phyloP scores from a whole-genome alignment of 2,888 invertebrate species.

The Tupiocoris notatus region DNA sequence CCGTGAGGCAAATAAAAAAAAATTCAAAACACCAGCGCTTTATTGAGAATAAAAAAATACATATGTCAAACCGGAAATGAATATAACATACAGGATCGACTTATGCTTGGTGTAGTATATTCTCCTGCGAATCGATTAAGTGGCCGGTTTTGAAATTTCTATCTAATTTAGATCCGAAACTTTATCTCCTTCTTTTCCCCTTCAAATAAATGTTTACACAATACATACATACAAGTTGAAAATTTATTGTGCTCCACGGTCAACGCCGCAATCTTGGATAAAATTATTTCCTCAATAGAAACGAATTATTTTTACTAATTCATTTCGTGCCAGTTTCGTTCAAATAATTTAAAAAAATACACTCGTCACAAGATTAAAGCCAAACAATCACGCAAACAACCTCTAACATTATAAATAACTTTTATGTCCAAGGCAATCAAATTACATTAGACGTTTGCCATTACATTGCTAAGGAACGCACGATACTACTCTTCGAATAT shows the following conservation, averaged over 20 bases:
- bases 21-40: slow-evolving; percentile 35
- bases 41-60: slow-evolving; percentile 43
- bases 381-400: slow-evolving; percentile 38
- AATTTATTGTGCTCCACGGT: slow-evolving; percentile 18
- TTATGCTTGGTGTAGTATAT: too few relatives aligned
- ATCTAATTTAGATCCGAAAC: too few relatives aligned
- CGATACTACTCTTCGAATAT: background rate
- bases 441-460: slow-evolving; percentile 26
- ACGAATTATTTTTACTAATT: background rate
- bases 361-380: slow-evolving; percentile 25
- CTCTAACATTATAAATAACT: slow-evolving; percentile 3
- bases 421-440: slow-evolving; percentile 37
- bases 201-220: background rate
- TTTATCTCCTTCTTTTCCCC: too few relatives aligned
- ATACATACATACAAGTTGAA: background rate
- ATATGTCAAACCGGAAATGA: slow-evolving; percentile 28
- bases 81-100: too few relatives aligned
- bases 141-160: too few relatives aligned
- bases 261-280: background rate
- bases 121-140: too few relatives aligned
- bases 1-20: too few relatives aligned
- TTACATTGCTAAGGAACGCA: background rate
- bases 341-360: slow-evolving; percentile 39
- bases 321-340: background rate
- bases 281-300: background rate